These are phyloP conservation scores for Acanthopleura granulata DNA, from an alignment of 2,888 invertebrate genomes.

Conservation along the genomic window DNA sequence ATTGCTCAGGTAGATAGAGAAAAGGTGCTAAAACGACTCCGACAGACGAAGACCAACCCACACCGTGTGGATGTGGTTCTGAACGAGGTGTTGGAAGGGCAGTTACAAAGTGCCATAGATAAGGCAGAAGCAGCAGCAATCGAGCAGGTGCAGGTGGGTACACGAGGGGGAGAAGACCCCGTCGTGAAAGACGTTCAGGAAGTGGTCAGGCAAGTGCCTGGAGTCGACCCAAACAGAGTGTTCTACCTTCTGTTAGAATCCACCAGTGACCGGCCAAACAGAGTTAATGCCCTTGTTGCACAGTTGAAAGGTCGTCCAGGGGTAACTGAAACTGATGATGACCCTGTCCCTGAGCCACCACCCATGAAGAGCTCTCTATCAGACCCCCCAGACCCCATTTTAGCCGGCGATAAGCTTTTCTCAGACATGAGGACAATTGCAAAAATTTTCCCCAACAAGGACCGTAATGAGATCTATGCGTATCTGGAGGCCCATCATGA, in stretches of 20 bases:
- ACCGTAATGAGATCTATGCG: conserved; percentile 62
- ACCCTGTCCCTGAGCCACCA: neutral
- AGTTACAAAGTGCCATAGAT: neutral
- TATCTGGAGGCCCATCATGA: conserved; percentile 60
- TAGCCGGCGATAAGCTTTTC: conserved; percentile 53
- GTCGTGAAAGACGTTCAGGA: conserved; percentile 41
- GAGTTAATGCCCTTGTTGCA: conserved; percentile 30
- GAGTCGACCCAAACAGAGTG: conserved; percentile 34
- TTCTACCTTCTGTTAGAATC: conserved; percentile 33
- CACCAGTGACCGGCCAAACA: conserved; percentile 16
- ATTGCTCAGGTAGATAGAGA: conserved; percentile 38
- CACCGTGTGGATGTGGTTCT: conserved; percentile 52
- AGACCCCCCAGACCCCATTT: conserved; percentile 38
- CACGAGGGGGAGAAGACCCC: conserved; percentile 9
- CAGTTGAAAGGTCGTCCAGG: conserved; percentile 23
- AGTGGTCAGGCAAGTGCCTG: conserved; percentile 28
- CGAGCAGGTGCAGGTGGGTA: neutral
- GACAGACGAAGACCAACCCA: conserved; percentile 35
- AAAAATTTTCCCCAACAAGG: conserved; percentile 55
- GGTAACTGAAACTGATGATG: neutral
- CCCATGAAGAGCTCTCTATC: conserved; percentile 28
- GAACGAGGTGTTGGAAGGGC: conserved; percentile 43
- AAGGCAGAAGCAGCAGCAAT: conserved; percentile 7
- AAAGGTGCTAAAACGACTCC: conserved; percentile 44
- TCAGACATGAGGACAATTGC: conserved; percentile 52